Evolutionary conservation across 1,140 invertebrate genomes (phyloP).

Genomic region (Agraylea sexmaculata): DNA sequence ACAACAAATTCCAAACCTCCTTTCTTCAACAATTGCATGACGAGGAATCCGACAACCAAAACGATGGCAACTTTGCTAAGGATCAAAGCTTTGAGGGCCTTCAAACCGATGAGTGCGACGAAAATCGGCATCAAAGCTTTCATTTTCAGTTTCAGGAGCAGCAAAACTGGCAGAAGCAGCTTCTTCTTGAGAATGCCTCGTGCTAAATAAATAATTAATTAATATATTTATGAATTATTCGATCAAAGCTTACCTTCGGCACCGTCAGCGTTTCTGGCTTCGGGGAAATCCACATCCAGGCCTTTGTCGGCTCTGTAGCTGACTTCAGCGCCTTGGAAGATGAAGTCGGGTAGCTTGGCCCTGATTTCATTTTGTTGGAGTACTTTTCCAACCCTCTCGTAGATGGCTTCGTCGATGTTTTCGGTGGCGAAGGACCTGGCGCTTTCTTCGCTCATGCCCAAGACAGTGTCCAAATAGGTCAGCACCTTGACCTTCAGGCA

Average conservation of each 20-base stretch:
- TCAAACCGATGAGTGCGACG: constrained; percentile 61
- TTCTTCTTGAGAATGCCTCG: constrained; percentile 65
- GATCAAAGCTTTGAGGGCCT: constrained; percentile 69
- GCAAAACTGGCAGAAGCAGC: constrained; percentile 59
- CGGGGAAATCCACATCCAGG: constrained; percentile 45
- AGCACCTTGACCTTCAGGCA: constrained; percentile 65
- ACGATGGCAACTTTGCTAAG: constrained; percentile 70
- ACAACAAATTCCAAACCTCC: constrained; percentile 24
- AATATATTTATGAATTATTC: not conserved
- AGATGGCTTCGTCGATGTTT: constrained; percentile 61
- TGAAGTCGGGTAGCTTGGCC: constrained; percentile 55
- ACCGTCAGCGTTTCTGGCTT: constrained; percentile 38
- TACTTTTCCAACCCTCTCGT: constrained; percentile 54
- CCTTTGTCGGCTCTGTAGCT: constrained; percentile 56
- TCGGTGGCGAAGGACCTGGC: constrained; percentile 41
- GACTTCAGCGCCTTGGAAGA: constrained; percentile 55
- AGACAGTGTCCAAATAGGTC: constrained; percentile 54
- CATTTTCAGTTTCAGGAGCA: constrained; percentile 70
- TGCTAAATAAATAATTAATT: constrained; percentile 25
- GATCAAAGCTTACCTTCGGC: constrained; percentile 29
- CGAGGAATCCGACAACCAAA: constrained; percentile 65
- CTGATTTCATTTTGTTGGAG: constrained; percentile 58
- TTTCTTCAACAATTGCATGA: constrained; percentile 62
- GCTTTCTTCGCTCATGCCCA: constrained; percentile 49
- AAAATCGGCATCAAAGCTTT: constrained; percentile 75